Percentiles rank a stretch among this genome's conserved stretches.
These are phyloP conservation scores for Pristis pectinata DNA, from an alignment of 2,797 vertebrate genomes.

Conservation along the genomic window DNA sequence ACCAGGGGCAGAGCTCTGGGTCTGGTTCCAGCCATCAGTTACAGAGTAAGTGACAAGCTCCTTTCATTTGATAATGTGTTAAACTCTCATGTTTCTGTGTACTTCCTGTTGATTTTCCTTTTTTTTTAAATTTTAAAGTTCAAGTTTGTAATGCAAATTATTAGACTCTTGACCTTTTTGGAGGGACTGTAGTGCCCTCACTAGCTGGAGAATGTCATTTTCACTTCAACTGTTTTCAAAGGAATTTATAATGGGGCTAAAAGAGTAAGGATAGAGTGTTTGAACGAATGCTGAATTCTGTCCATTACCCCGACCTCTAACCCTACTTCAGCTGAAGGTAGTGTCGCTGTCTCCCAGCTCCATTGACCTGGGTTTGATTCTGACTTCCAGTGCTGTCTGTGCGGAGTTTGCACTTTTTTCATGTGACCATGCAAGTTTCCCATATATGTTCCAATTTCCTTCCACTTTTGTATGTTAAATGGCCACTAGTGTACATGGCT, in stretches of 20 bases:
- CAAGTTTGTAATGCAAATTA: not conserved
- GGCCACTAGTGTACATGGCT: no score
- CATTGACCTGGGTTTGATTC: not conserved
- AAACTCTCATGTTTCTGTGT: no score
- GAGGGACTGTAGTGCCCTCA: not conserved
- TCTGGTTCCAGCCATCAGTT: constrained; percentile 89
- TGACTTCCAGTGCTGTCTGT: not conserved
- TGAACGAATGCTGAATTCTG: not conserved
- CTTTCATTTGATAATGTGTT: not conserved
- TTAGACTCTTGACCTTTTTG: not conserved
- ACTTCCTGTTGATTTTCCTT: not conserved
- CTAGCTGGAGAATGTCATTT: not conserved
- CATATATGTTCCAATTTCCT: no score
- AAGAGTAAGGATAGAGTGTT: not conserved
- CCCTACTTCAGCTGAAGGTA: not conserved
- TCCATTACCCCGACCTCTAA: not conserved
- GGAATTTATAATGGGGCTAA: not conserved
- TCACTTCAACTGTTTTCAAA: not conserved
- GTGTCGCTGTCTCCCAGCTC: no score
- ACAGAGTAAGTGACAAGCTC: constrained; percentile 68
- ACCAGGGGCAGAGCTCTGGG: constrained; percentile 89
- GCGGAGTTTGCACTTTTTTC: no score
- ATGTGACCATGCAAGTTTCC: no score
- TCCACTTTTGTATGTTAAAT: no score
- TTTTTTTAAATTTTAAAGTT: not conserved